phyloP scores from a whole-genome alignment of 2,888 invertebrate genomes.

The Odiellus spinosus region DNA sequence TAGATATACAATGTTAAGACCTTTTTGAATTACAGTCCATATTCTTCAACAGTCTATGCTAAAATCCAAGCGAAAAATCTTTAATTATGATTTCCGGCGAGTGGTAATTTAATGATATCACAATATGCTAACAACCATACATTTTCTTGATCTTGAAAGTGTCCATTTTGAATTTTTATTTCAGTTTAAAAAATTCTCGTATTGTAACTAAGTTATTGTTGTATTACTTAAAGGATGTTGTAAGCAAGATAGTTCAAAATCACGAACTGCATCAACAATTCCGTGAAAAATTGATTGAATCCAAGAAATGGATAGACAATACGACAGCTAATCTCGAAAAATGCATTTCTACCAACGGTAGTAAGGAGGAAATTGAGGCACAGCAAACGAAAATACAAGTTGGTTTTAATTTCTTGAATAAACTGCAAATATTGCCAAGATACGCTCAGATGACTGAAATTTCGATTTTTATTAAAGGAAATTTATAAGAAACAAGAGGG shows the following conservation, averaged over 20 bases:
- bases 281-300: slow-evolving; percentile 53
- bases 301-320: slow-evolving; percentile 69
- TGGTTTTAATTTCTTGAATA: slow-evolving; percentile 4
- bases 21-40: too few relatives aligned
- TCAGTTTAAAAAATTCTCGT: too few relatives aligned
- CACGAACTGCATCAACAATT: slow-evolving; percentile 69
- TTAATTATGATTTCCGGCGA: too few relatives aligned
- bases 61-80: too few relatives aligned
- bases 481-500: slow-evolving; percentile 63
- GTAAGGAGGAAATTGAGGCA: slow-evolving; percentile 61
- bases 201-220: too few relatives aligned
- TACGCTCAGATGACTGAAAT: neutral
- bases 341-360: slow-evolving; percentile 58
- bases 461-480: slow-evolving; percentile 38
- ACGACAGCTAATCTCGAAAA: slow-evolving; percentile 65
- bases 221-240: slow-evolving; percentile 54
- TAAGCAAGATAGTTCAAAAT: slow-evolving; percentile 78
- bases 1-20: too few relatives aligned
- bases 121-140: too few relatives aligned
- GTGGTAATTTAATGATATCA: too few relatives aligned
- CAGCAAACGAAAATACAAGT: slow-evolving; percentile 45
- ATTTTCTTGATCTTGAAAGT: too few relatives aligned
- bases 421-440: too few relatives aligned
- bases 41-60: too few relatives aligned
- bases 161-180: too few relatives aligned